A percentile compares a stretch with the other conserved stretches of the same genome.
These are phyloP conservation scores for Cryptocheilus praepositus DNA, from an alignment of 2,888 invertebrate genomes.

Conservation along the genomic window DNA sequence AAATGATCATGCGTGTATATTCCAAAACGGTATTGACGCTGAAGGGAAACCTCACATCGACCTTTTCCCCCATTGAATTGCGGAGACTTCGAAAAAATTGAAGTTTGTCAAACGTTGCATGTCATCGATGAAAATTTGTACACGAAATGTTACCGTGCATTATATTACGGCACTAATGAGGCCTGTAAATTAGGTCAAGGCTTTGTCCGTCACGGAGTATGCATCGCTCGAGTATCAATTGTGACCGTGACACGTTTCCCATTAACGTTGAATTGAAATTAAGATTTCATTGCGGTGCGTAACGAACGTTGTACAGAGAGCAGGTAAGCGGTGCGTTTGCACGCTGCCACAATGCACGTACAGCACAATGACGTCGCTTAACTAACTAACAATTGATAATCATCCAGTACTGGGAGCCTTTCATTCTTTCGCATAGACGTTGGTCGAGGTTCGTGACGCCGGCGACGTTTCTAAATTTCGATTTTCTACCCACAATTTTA, in stretches of 20 bases:
- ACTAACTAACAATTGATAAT: slow-evolving; percentile 10
- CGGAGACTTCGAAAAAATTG: no score
- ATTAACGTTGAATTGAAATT: slow-evolving; percentile 8
- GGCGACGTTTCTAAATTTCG: no score
- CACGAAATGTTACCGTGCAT: not conserved
- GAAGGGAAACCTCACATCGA: not conserved
- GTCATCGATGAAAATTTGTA: not conserved
- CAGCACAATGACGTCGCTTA: not conserved
- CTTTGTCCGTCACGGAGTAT: slow-evolving; percentile 15
- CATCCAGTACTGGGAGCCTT: not conserved
- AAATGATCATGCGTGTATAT: slow-evolving; percentile 6
- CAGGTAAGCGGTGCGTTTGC: not conserved
- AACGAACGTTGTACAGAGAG: not conserved
- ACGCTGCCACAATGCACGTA: not conserved
- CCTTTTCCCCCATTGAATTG: no score
- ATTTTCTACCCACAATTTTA: no score
- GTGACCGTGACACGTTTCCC: slow-evolving; percentile 34
- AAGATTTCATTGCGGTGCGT: slow-evolving; percentile 7
- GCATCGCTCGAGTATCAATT: slow-evolving; percentile 18
- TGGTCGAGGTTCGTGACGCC: no score
- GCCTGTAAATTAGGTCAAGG: slow-evolving; percentile 34
- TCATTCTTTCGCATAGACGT: no score
- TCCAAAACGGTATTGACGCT: not conserved
- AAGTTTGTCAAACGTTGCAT: no score
- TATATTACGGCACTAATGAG: slow-evolving; percentile 14